phyloP scores from a whole-genome alignment of 2,113 vertebrate species.

The Nettapus auritus region DNA sequence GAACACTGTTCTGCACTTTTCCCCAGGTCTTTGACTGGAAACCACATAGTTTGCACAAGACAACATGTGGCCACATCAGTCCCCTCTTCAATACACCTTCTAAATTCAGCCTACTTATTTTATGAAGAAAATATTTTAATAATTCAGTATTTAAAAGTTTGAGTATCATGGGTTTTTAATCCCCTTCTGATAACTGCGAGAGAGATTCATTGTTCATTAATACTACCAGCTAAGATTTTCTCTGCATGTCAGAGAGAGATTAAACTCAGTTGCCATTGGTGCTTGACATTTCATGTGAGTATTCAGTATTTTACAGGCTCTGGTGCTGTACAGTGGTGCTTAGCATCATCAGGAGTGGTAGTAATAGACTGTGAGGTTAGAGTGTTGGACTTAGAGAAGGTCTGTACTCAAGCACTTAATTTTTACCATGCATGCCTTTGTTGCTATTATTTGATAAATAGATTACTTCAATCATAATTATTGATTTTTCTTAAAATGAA shows the following conservation, averaged over 20 bases:
- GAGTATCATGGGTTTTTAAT: background rate
- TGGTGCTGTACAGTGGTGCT: background rate
- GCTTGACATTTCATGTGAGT: background rate
- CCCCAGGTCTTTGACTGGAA: background rate
- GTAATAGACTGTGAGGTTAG: background rate
- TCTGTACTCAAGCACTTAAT: background rate
- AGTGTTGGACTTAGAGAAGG: background rate
- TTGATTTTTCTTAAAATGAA: background rate
- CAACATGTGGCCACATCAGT: background rate
- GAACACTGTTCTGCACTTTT: background rate
- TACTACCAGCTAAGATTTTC: background rate
- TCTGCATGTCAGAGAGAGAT: background rate
- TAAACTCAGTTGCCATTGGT: background rate
- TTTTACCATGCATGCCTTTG: background rate
- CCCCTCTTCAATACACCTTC: background rate
- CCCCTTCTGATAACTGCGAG: background rate
- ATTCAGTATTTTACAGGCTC: background rate
- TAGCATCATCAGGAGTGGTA: background rate
- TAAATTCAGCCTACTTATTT: slow-evolving; percentile 1
- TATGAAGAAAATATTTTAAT: slow-evolving; percentile 18
- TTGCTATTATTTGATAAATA: background rate
- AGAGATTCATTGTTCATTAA: background rate
- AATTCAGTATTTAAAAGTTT: slow-evolving; percentile 6
- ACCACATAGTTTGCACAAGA: background rate
- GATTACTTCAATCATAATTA: background rate